Evolutionary conservation across 2,113 vertebrate genomes (phyloP).

Genomic region (Rhineura floridana): DNA sequence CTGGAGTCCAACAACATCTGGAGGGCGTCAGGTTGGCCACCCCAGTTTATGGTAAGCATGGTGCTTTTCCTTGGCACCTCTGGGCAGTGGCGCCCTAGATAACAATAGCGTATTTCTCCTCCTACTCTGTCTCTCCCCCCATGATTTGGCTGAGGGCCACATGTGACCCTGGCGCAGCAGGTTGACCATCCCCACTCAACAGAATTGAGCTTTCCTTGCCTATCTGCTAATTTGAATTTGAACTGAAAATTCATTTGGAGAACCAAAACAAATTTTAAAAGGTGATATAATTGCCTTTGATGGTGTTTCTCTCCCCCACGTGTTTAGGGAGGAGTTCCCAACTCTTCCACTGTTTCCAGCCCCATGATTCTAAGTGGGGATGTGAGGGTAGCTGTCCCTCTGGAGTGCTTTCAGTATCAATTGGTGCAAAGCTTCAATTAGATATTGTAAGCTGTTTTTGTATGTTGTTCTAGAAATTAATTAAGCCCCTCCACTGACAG

Average conservation of each 20-base stretch:
- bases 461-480: constrained; percentile 17
- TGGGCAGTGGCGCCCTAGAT: background rate
- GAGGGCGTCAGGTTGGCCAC: too few species aligned
- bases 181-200: background rate
- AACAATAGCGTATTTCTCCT: background rate
- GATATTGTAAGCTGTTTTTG: constrained; percentile 9
- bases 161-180: background rate
- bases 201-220: background rate
- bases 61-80: background rate
- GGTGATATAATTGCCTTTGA: background rate
- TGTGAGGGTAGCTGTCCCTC: background rate
- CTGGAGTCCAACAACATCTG: too few species aligned
- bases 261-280: too few species aligned
- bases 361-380: background rate
- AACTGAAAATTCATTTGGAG: background rate
- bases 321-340: background rate
- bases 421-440: constrained; percentile 40
- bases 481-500: constrained; percentile 30
- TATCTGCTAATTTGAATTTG: background rate
- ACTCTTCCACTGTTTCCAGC: too few species aligned
- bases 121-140: background rate
- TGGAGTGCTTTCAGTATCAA: constrained; percentile 20
- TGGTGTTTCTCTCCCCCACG: background rate
- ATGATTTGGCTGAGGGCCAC: background rate
- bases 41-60: background rate